Evolutionary conservation across 1,140 invertebrate species (phyloP).

Genomic region (Sminthurides bifidus): DNA sequence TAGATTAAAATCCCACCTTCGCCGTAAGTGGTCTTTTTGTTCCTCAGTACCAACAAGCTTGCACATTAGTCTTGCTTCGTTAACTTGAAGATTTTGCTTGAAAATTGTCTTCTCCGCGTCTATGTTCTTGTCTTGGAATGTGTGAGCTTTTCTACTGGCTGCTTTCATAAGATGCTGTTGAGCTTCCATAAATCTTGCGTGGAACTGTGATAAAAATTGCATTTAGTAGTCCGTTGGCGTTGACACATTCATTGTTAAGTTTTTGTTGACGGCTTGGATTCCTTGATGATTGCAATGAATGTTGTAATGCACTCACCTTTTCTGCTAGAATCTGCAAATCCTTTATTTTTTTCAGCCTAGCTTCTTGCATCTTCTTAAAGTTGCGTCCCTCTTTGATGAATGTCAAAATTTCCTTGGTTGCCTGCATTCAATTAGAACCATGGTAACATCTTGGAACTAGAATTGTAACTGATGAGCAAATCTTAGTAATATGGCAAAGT

Average conservation of each 20-base stretch:
- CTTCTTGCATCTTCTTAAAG: conserved; percentile 13
- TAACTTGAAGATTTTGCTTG: conserved; percentile 9
- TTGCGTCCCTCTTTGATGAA: conserved; percentile 7
- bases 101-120: conserved; percentile 1
- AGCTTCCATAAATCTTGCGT: conserved; percentile 2
- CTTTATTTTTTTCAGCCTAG: conserved; percentile 6
- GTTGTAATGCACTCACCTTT: neutral
- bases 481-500: neutral
- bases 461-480: neutral
- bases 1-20: neutral
- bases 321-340: conserved; percentile 4
- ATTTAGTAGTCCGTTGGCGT: too few relatives aligned
- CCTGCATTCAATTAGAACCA: conserved; percentile 2
- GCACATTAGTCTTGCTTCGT: conserved; percentile 6
- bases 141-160: neutral
- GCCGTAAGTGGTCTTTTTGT: neutral
- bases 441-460: neutral
- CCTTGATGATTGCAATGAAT: neutral
- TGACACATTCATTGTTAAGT: too few relatives aligned
- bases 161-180: neutral
- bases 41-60: neutral
- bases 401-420: conserved; percentile 10
- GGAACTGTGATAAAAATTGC: conserved; percentile 4
- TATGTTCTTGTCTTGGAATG: neutral
- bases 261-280: too few relatives aligned